Evolutionary conservation across 2,888 invertebrate genomes (phyloP).

Genomic region (Cheilosia pagana): DNA sequence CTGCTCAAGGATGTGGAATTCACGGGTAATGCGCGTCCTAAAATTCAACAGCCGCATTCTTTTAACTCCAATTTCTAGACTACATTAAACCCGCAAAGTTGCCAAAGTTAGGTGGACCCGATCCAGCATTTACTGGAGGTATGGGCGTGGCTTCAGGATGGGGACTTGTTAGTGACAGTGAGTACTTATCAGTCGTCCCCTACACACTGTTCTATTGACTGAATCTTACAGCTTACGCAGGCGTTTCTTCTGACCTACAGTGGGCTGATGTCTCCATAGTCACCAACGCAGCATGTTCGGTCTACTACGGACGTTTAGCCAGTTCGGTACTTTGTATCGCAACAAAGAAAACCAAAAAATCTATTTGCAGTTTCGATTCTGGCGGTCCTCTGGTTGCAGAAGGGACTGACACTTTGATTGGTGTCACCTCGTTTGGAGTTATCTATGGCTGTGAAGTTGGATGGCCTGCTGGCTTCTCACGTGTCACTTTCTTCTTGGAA

Average conservation of each 20-base stretch:
- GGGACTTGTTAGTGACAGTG: conserved; percentile 71
- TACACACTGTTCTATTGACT: background rate
- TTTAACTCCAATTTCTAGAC: conserved; percentile 31
- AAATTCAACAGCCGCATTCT: no score
- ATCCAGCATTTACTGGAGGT: conserved; percentile 47
- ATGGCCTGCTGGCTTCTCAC: conserved; percentile 75
- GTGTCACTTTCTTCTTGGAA: conserved; percentile 56
- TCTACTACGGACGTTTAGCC: conserved; percentile 76
- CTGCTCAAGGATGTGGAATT: conserved; percentile 79
- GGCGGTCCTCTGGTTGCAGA: conserved; percentile 82
- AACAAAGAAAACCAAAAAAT: conserved; percentile 76
- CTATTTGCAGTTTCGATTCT: conserved; percentile 83
- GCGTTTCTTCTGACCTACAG: conserved; percentile 77
- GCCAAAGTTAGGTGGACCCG: conserved; percentile 35
- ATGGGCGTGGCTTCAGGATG: conserved; percentile 73
- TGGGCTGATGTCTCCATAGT: conserved; percentile 77
- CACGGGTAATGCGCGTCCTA: conserved; percentile 78
- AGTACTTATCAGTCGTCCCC: background rate
- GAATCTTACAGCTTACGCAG: conserved; percentile 2
- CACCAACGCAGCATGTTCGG: conserved; percentile 76
- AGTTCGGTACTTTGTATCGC: conserved; percentile 78
- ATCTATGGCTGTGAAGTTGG: conserved; percentile 76
- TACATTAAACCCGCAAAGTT: conserved; percentile 55
- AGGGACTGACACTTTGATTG: conserved; percentile 75
- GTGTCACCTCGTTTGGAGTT: conserved; percentile 77